Conservation (phyloP, 2,797 vertebrate species). For the Spheniscus humboldti region DNA sequence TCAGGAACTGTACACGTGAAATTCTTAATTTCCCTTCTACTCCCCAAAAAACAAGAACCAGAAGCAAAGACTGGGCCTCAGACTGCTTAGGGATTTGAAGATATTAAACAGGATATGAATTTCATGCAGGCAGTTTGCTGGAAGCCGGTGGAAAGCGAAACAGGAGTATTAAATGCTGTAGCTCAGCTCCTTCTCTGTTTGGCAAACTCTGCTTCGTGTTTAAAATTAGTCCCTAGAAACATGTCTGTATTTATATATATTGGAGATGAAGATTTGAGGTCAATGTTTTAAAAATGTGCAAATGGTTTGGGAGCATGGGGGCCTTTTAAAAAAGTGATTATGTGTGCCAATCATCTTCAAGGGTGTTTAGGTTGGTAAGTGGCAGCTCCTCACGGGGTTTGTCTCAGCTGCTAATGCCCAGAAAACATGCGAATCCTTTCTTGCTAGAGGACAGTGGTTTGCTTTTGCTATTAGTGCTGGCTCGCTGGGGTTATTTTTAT, state of each 20-base stretch:
- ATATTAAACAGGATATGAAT: slow-evolving; percentile 31
- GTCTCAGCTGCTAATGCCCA: neutral
- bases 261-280: neutral
- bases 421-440: neutral
- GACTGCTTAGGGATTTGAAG: neutral
- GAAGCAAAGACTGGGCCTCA: neutral
- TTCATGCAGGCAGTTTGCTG: neutral
- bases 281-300: neutral
- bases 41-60: neutral
- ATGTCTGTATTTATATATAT: neutral
- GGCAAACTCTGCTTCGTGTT: accelerated
- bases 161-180: neutral
- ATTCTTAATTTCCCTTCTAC: neutral
- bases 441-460: neutral
- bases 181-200: neutral
- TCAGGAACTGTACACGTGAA: accelerated
- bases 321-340: neutral
- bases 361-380: neutral
- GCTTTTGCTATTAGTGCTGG: neutral
- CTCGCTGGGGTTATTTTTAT: neutral
- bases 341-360: neutral
- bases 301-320: accelerated
- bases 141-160: neutral
- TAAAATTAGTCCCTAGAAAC: neutral
- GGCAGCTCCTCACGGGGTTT: accelerated